Evolutionary conservation across 2,888 invertebrate species (phyloP).

Genomic region (Trilocha varians): DNA sequence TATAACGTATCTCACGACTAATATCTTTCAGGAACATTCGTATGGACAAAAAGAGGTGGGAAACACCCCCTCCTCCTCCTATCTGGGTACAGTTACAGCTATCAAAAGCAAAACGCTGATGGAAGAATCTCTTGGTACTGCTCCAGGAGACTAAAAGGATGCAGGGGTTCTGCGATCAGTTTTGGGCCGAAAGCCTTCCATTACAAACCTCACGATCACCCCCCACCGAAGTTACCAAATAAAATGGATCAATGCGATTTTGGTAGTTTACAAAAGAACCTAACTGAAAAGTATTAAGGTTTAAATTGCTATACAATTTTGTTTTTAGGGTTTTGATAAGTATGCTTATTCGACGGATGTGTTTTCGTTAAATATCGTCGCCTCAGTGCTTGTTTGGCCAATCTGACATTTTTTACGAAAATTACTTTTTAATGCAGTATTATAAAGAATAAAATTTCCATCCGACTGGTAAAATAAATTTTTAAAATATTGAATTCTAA

Average conservation of each 20-base stretch:
- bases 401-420: too few relatives aligned
- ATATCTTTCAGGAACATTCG: slow-evolving; percentile 38
- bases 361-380: too few relatives aligned
- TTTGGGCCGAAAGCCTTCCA: slow-evolving; percentile 35
- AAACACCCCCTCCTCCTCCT: slow-evolving; percentile 57
- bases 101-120: slow-evolving; percentile 57
- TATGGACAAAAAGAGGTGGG: slow-evolving; percentile 60
- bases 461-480: too few relatives aligned
- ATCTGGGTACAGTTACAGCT: slow-evolving; percentile 55
- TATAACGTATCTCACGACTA: neutral
- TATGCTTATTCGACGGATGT: too few relatives aligned
- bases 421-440: too few relatives aligned
- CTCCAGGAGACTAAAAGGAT: slow-evolving; percentile 56
- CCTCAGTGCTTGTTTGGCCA: too few relatives aligned
- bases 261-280: neutral
- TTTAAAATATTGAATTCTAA: too few relatives aligned
- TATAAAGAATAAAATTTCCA: too few relatives aligned
- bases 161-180: slow-evolving; percentile 54
- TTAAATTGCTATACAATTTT: too few relatives aligned
- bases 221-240: slow-evolving; percentile 39
- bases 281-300: too few relatives aligned
- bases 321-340: too few relatives aligned
- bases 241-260: slow-evolving; percentile 2
- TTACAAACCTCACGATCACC: slow-evolving; percentile 49
- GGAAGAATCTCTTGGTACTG: slow-evolving; percentile 64